Base-by-base conservation (phyloP, 2,113 vertebrate genomes). In the Alexandromys fortis region DNA sequence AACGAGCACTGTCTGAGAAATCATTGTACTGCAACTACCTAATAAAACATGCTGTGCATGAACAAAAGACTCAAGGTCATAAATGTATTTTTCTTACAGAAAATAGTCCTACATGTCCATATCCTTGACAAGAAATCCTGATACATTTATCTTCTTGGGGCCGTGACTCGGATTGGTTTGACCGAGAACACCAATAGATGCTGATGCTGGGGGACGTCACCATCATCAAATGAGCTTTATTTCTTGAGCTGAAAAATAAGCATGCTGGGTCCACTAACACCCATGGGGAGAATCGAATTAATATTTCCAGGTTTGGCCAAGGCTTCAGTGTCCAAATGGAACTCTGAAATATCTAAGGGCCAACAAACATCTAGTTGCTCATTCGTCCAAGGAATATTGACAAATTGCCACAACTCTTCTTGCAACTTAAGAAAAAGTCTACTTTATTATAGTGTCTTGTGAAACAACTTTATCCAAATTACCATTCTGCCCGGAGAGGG, bases 161-260 rank as follows among this genome's bases (percentile, higher is more conserved):
- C 38, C 35, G 13, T 12, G 4, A 28, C 10, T 90, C 45, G 22
- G n/a, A 90, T 47, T 82, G 33, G n/a, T 87, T 33, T 52, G 28
- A 87, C 33, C 63, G n/a, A 42, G 87, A 94, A 78, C 61, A 78
- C 28, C 14, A 35, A 26, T 26, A 78, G 17, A 52, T 77, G 61
- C 61, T 82, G 11, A 28, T 58, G 38, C 75, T 92, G 22, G 83
- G 45, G 87, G 75, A 87, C 0, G 0, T 21, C 82, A 5, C 7
- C 61, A 4, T 70, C 78, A 35, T 63, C 61, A 87, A 93, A 65
- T 63, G 61, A 16, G 63, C 75, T 85, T 89, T 28, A 55, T 63
- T 95, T 86, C 17, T 38, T 91, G 17, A 86, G 22, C 49, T n/a
- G 81, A 79, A 86, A 94, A 96, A 58, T 63, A 33, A 93, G 61